Evolutionary conservation across 2,888 invertebrate species (phyloP).

Genomic region (Polyommatus iphigenia): DNA sequence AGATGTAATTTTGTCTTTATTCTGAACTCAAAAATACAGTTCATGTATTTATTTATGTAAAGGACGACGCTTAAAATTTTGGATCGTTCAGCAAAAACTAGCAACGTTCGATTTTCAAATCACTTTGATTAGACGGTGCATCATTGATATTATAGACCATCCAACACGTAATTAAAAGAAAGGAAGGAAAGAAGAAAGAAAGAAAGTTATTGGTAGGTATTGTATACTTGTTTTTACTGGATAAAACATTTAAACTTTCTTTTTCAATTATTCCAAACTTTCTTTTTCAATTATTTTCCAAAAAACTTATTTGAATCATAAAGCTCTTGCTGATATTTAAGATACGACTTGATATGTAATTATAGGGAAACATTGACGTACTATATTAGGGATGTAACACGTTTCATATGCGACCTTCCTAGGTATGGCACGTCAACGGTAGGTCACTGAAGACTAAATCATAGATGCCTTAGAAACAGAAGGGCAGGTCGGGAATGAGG

Average conservation of each 20-base stretch:
- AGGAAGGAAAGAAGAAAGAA: no score
- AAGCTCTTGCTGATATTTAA: background rate
- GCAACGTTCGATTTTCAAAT: no score
- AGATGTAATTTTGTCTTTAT: background rate
- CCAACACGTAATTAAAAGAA: no score
- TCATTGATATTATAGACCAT: no score
- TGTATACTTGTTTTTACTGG: background rate
- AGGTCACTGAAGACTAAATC: background rate
- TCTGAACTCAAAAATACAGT: background rate
- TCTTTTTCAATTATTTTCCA: background rate
- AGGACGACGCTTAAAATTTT: background rate
- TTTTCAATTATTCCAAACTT: background rate
- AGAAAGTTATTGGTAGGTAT: no score
- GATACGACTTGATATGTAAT: conserved; percentile 30
- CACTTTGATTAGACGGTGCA: no score
- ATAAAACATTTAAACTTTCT: background rate
- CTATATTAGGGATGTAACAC: background rate
- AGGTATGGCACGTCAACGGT: background rate
- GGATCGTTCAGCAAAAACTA: background rate
- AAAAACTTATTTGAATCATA: background rate
- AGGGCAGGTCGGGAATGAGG: conserved; percentile 54
- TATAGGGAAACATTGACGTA: conserved; percentile 2
- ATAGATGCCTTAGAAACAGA: conserved; percentile 39
- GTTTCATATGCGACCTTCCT: background rate
- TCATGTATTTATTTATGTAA: background rate